Base-by-base conservation (phyloP, 2,797 vertebrate genomes). In the Hemibagrus guttatus region DNA sequence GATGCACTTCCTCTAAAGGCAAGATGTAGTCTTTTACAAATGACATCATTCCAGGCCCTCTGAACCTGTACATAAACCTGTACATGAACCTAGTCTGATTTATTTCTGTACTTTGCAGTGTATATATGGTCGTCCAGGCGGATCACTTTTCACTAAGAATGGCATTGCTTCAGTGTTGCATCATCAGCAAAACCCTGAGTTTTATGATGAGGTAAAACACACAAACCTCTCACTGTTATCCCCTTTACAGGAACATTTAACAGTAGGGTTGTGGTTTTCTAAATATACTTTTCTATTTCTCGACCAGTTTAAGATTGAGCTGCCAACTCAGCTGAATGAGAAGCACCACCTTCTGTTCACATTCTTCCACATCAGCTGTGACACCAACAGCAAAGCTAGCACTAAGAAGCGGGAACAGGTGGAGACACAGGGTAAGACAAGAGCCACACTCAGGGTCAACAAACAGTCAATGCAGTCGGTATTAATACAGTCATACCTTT, bases 131-230 rank as follows among this genome's bases (percentile, higher is more conserved):
- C 96, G 95, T 88, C 97, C 98, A 9, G 98, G 97, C 16, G 96
- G 97, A 52, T 93, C 96, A 26, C 89, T 98, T 1, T 98, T 98
- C 93, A 96, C 95, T 0, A 97, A 95, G 91, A 97, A 96, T 88
- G 95, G 96, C 0, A 96, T 96, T 83, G 97, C 97, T 87, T 92
- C 96, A 0, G 97, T 99, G 84, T 91, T 99, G 35, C 98, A 99
- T 92, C 98, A 99, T 91, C 98, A 99, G 66, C 98, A 99, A 94
- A 99, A 97, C 93, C 98, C 98, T 1, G 98, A 99, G 92, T 99
- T 99, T 93, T 99, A 99, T 82, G 97, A 99, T 81, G 98, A 99
- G 96, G 98, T 99, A 92, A 93, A 91, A 85, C 9, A 0, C 31
- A n/a, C 39, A 49, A 8, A 61, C 49, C 31, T 35, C 19, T 58